Percentiles rank a stretch among this genome's conserved stretches.
These are phyloP conservation scores for Pseudocheirus occidentalis DNA, from an alignment of 2,797 vertebrate species.

Conservation along the genomic window DNA sequence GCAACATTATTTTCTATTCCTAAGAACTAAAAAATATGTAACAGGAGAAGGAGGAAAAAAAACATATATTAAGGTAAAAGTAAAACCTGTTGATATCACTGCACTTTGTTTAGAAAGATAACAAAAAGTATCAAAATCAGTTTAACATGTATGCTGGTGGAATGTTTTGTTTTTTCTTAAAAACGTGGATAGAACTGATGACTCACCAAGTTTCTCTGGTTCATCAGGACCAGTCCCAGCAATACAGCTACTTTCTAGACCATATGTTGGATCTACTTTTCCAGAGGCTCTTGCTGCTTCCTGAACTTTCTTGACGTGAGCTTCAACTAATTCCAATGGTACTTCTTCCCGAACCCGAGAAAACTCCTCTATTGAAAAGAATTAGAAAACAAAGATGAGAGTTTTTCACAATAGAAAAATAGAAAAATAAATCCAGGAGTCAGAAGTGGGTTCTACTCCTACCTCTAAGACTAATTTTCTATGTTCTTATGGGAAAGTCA, in stretches of 20 bases:
- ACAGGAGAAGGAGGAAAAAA: not conserved
- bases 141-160: not conserved
- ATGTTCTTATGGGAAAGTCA: not conserved
- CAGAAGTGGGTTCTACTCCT: not conserved
- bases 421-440: not conserved
- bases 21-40: not conserved
- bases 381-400: slow-evolving; percentile 3
- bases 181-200: not conserved
- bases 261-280: slow-evolving; percentile 94
- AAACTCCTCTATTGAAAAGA: slow-evolving; percentile 91
- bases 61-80: not conserved
- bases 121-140: not conserved
- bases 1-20: not conserved
- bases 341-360: slow-evolving; percentile 98
- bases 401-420: not conserved
- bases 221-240: slow-evolving; percentile 95
- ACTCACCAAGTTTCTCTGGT: slow-evolving; percentile 92
- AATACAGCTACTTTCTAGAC: slow-evolving; percentile 97
- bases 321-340: slow-evolving; percentile 95
- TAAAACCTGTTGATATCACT: not conserved
- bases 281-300: slow-evolving; percentile 94
- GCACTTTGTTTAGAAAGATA: not conserved
- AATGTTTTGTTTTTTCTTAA: not conserved
- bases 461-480: not conserved
- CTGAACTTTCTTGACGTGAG: slow-evolving; percentile 98